A percentile compares a stretch with the other conserved stretches of the same genome.
Evolutionary conservation across 2,888 invertebrate genomes (phyloP).

Genomic region (Bombylius major): DNA sequence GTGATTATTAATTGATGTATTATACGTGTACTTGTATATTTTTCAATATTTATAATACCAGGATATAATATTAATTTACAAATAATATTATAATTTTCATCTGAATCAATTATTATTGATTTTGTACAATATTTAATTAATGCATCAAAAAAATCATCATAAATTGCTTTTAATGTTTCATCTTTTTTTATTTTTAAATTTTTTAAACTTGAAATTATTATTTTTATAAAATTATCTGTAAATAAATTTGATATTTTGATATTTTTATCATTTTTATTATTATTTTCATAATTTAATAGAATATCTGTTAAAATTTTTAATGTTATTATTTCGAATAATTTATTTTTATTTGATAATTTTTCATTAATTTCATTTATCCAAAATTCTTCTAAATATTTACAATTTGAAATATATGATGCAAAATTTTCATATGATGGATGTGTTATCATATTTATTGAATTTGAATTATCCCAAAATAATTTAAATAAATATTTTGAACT

Average conservation of each 20-base stretch:
- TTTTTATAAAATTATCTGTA: slow-evolving; percentile 50
- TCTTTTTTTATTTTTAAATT: slow-evolving; percentile 29
- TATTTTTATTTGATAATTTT: slow-evolving; percentile 39
- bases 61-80: slow-evolving; percentile 53
- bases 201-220: slow-evolving; percentile 50
- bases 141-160: slow-evolving; percentile 34
- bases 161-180: slow-evolving; percentile 34
- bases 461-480: slow-evolving; percentile 44
- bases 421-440: slow-evolving; percentile 56
- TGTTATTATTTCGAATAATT: slow-evolving; percentile 47
- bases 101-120: slow-evolving; percentile 39
- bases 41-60: slow-evolving; percentile 61
- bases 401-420: slow-evolving; percentile 41
- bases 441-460: slow-evolving; percentile 32
- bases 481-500: slow-evolving; percentile 44
- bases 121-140: slow-evolving; percentile 41
- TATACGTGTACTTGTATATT: slow-evolving; percentile 52
- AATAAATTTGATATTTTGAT: slow-evolving; percentile 44
- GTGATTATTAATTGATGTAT: slow-evolving; percentile 50
- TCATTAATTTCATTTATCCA: slow-evolving; percentile 43
- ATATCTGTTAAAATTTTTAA: slow-evolving; percentile 47
- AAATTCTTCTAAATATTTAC: slow-evolving; percentile 42
- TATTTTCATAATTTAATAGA: slow-evolving; percentile 30
- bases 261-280: slow-evolving; percentile 35
- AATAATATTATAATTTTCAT: slow-evolving; percentile 42